Percentiles rank a stretch among this genome's conserved stretches.
Evolutionary conservation across 2,888 invertebrate genomes (phyloP).

Genomic region (Abrostola tripartita): DNA sequence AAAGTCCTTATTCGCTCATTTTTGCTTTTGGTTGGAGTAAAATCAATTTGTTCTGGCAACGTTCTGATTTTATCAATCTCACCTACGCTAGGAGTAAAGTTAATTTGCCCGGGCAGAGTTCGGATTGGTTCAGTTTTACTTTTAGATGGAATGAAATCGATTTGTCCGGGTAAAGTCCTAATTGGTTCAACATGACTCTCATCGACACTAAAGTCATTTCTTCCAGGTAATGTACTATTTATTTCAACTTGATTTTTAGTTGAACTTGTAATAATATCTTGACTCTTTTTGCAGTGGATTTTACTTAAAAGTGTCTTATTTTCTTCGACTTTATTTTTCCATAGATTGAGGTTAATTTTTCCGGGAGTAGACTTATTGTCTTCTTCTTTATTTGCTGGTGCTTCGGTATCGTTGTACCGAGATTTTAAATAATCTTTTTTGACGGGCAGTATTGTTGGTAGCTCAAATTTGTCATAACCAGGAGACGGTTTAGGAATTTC

Average conservation of each 20-base stretch:
- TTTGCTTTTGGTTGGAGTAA: background rate
- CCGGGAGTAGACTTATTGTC: background rate
- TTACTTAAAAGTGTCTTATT: background rate
- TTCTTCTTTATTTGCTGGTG: background rate
- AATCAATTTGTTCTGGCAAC: constrained; percentile 7
- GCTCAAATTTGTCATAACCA: background rate
- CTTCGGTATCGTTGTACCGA: background rate
- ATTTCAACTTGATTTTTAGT: constrained; percentile 5
- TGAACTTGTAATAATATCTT: background rate
- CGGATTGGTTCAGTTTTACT: background rate
- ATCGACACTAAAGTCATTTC: background rate
- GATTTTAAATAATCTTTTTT: background rate
- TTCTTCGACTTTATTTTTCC: constrained; percentile 1
- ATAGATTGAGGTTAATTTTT: background rate
- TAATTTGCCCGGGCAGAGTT: background rate
- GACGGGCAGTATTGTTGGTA: background rate
- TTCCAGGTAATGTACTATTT: background rate
- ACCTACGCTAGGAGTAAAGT: background rate
- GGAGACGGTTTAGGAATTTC: background rate
- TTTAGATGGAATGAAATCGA: background rate
- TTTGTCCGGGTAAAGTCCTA: background rate
- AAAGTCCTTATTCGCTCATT: no score
- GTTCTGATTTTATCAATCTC: background rate
- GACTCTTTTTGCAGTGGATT: background rate
- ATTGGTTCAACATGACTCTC: background rate